Conservation (phyloP, 2,888 invertebrate genomes). For the Loripinus fragilis region DNA sequence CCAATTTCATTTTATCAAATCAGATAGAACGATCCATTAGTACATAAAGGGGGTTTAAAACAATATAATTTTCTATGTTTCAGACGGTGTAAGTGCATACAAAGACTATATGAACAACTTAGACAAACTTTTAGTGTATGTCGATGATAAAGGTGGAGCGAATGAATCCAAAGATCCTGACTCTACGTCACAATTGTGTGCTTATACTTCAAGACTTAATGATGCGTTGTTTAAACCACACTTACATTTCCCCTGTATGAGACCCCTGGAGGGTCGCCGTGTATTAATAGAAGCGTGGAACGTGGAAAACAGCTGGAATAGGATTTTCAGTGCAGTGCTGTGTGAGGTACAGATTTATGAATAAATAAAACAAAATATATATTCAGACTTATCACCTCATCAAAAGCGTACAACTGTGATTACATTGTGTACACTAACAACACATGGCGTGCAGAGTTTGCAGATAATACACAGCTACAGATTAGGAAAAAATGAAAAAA, state of each 20-base stretch:
- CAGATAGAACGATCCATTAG: too few species aligned
- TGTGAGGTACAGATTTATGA: slow-evolving; percentile 85
- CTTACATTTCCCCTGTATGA: slow-evolving; percentile 84
- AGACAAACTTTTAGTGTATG: slow-evolving; percentile 84
- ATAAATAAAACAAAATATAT: slow-evolving; percentile 45
- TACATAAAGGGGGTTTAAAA: too few species aligned
- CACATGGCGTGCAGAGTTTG: too few species aligned
- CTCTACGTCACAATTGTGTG: slow-evolving; percentile 83
- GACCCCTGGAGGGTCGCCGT: slow-evolving; percentile 83
- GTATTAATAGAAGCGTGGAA: slow-evolving; percentile 85
- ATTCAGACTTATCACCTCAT: slow-evolving; percentile 21
- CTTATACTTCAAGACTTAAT: slow-evolving; percentile 84
- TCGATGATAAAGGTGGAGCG: slow-evolving; percentile 82
- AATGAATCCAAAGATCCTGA: slow-evolving; percentile 72
- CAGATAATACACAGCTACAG: too few species aligned
- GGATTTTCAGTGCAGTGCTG: slow-evolving; percentile 85
- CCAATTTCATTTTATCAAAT: too few species aligned
- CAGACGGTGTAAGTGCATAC: slow-evolving; percentile 75
- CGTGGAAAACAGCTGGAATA: slow-evolving; percentile 84
- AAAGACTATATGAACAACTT: slow-evolving; percentile 84
- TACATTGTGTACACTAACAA: not conserved
- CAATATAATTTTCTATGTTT: slow-evolving; percentile 48
- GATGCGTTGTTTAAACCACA: slow-evolving; percentile 84
- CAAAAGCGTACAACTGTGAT: slow-evolving; percentile 30
- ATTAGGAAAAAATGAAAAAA: too few species aligned